phyloP scores from a whole-genome alignment of 2,888 invertebrate genomes.

The Nipponacmea schrenckii region DNA sequence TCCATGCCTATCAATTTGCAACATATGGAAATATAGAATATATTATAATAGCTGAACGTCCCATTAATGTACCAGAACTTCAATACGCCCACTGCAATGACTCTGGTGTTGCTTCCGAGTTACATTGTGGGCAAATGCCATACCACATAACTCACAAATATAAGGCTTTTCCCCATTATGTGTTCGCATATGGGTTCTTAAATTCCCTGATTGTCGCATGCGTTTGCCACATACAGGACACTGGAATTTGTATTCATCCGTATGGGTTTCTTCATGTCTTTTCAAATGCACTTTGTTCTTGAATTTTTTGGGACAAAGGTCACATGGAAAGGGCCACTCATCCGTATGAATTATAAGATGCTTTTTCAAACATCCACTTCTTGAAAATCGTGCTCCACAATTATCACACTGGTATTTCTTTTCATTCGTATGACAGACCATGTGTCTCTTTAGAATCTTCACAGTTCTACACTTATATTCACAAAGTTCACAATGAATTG shows the following conservation, averaged over 20 bases:
- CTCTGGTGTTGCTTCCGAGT: not conserved
- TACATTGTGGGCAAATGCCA: not conserved
- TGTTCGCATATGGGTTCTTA: not conserved
- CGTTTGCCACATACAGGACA: not conserved
- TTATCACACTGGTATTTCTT: slow-evolving; percentile 4
- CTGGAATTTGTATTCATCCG: not conserved
- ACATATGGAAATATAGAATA: no score
- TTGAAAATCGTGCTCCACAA: not conserved
- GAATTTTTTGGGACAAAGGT: slow-evolving; percentile 1
- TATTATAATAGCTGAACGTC: no score
- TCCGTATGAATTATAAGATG: not conserved
- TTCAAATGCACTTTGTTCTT: not conserved
- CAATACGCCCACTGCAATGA: no score
- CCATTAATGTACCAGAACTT: no score
- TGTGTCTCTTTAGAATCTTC: not conserved
- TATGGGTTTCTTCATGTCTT: not conserved
- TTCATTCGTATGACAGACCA: not conserved
- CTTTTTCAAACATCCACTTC: not conserved
- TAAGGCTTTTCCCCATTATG: not conserved
- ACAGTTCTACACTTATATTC: not conserved
- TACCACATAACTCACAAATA: not conserved
- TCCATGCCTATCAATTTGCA: no score
- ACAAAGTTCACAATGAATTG: not conserved
- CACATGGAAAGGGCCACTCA: not conserved
- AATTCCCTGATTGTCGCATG: not conserved